Conservation (phyloP, 2,797 vertebrate species). For the Muscicapa striata region DNA sequence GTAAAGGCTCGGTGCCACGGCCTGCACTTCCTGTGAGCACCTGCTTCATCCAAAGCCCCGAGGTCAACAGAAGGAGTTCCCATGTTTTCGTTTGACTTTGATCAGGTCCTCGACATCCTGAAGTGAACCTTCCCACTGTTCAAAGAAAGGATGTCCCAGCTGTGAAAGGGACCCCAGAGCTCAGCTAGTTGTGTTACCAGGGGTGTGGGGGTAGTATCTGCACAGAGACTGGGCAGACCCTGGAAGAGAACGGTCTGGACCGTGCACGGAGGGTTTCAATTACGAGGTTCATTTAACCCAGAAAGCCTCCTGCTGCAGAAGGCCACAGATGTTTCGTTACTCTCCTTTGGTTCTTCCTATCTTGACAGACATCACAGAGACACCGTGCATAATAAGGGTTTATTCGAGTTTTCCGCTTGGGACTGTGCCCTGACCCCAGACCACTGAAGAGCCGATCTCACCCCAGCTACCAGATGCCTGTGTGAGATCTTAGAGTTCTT, state of each 20-base stretch:
- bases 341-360: neutral
- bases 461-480: neutral
- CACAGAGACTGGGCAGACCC: neutral
- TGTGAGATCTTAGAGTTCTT: conserved; percentile 8
- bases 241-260: neutral
- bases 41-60: neutral
- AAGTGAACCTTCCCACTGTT: neutral
- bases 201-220: neutral
- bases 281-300: neutral
- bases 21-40: neutral
- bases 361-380: neutral
- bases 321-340: neutral
- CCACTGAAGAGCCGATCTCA: neutral
- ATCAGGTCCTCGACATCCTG: neutral
- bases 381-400: neutral
- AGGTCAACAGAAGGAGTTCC: neutral
- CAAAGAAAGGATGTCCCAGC: neutral
- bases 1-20: neutral
- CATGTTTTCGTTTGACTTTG: neutral
- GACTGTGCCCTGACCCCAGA: conserved; percentile 26
- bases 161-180: neutral
- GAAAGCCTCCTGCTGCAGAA: neutral
- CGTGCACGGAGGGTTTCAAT: neutral
- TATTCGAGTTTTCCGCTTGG: neutral
- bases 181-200: neutral